Evolutionary conservation across 2,797 vertebrate species (phyloP), one percentile per base, ranked within the genome.

Genomic region (Erpetoichthys calabaricus): DNA sequence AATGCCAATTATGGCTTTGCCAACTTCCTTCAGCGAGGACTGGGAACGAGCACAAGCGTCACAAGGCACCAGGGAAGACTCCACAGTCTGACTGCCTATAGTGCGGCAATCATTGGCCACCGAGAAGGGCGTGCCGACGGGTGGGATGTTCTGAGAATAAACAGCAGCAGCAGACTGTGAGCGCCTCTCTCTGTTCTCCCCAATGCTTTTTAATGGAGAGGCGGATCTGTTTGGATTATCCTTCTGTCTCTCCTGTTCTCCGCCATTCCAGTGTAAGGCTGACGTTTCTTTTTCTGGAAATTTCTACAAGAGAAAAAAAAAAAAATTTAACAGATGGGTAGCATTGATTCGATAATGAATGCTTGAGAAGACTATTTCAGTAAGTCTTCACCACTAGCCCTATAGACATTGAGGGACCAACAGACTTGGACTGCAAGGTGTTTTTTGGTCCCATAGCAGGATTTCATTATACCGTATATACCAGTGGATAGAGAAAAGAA

Each of bases 351-450:
- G 25, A 25, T 25, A 25, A 25, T 25, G 25, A 25, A 25, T 25
- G 25, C 41, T 77, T 75, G 64, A 90, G 57, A 64, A 95, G 71
- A 75, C 83, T 85, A 62, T 68, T 79, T 91, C 94, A 98, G 63
- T 83, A 97, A 63, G 70, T 80, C 73, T 71, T 84, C 5, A 80
- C 90, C 0, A 88, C 82, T 63, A 90, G 87, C 51, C 94, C 94
- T 1, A 91, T 75, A 0, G 93, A 97, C 77, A 86, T 81, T 68
- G 74, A 78, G 50, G 78, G 75, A 2, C 78, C 80, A 10, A 45
- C 61, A 2, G 67, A 67, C 51, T 25, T 72, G 0, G 46, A 3
- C 0, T 64, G 62, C 0, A 74, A 72, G 3, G 80, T 45, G 0
- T 46, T 64, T 54, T 56, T 68, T 8, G 68, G 44, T 73, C 66